Conservation (phyloP, 2,888 invertebrate genomes). For the Oxystoma pomonae region DNA sequence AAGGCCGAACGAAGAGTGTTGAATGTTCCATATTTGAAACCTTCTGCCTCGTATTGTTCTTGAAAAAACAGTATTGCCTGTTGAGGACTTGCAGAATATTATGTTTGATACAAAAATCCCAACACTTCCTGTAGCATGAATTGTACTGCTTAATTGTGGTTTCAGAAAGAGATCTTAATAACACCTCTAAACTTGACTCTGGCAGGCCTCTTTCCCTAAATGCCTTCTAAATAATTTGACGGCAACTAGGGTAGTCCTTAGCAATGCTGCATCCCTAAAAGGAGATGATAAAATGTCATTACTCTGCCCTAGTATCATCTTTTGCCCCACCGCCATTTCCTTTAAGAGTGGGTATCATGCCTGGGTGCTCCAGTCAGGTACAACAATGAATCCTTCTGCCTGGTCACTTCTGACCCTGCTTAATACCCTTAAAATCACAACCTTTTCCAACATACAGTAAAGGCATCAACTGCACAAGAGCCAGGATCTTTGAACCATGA, state of each 20-base stretch:
- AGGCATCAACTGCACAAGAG: not conserved
- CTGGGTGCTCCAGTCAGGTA: not conserved
- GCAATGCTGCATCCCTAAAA: not conserved
- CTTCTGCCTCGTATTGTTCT: not conserved
- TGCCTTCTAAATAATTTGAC: slow-evolving; percentile 4
- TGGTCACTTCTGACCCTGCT: not conserved
- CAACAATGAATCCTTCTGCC: not conserved
- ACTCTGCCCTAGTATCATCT: not conserved
- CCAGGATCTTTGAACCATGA: not conserved
- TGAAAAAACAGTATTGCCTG: not conserved
- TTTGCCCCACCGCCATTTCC: not conserved
- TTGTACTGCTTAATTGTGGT: not conserved
- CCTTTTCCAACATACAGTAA: not conserved
- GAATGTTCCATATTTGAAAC: not conserved
- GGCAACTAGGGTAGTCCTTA: slow-evolving; percentile 11
- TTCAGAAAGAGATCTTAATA: not conserved
- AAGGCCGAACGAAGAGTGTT: slow-evolving; percentile 7
- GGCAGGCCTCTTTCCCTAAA: not conserved
- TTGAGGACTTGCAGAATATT: not conserved
- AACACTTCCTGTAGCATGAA: not conserved
- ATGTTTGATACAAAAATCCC: not conserved
- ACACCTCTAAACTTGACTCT: not conserved
- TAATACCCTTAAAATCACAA: not conserved
- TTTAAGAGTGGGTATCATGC: not conserved
- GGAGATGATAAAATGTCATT: not conserved